phyloP scores from a whole-genome alignment of 1,140 invertebrate genomes.

The Drosophila arizonae region DNA sequence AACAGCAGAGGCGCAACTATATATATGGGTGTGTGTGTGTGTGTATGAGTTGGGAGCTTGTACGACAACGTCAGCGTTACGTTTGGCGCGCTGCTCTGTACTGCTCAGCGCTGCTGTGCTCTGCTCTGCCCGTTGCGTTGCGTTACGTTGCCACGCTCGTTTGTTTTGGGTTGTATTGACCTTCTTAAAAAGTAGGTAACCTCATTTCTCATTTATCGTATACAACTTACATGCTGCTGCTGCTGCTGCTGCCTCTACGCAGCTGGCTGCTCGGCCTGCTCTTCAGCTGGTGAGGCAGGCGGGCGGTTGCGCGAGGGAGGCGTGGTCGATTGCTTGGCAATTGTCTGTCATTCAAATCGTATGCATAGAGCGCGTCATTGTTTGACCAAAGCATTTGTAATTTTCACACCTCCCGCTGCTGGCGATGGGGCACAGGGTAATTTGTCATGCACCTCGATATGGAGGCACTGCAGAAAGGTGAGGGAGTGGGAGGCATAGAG shows the following conservation, averaged over 20 bases:
- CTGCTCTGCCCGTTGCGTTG: slow-evolving; percentile 44
- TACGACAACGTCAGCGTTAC: slow-evolving; percentile 33
- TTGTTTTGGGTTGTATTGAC: slow-evolving; percentile 81
- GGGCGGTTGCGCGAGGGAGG: not conserved
- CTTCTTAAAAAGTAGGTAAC: slow-evolving; percentile 82
- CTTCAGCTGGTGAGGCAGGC: not conserved
- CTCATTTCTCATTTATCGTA: slow-evolving; percentile 82
- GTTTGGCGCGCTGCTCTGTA: slow-evolving; percentile 23
- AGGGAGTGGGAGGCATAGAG: no score
- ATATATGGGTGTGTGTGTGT: not conserved
- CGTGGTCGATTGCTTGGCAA: slow-evolving; percentile 38
- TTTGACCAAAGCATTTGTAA: slow-evolving; percentile 33
- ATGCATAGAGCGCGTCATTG: slow-evolving; percentile 51
- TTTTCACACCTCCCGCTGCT: slow-evolving; percentile 13
- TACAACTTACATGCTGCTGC: slow-evolving; percentile 76
- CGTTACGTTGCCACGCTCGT: slow-evolving; percentile 74
- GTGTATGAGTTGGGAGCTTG: slow-evolving; percentile 33
- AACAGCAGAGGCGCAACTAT: slow-evolving; percentile 23
- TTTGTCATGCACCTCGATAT: not conserved
- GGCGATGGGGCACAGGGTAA: not conserved
- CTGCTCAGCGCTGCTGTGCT: slow-evolving; percentile 16
- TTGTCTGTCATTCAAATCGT: slow-evolving; percentile 45
- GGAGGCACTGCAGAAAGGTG: not conserved
- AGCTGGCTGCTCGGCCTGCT: slow-evolving; percentile 14
- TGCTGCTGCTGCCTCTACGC: slow-evolving; percentile 5